phyloP scores from a whole-genome alignment of 1,140 invertebrate species.

The Drosophila parvula region DNA sequence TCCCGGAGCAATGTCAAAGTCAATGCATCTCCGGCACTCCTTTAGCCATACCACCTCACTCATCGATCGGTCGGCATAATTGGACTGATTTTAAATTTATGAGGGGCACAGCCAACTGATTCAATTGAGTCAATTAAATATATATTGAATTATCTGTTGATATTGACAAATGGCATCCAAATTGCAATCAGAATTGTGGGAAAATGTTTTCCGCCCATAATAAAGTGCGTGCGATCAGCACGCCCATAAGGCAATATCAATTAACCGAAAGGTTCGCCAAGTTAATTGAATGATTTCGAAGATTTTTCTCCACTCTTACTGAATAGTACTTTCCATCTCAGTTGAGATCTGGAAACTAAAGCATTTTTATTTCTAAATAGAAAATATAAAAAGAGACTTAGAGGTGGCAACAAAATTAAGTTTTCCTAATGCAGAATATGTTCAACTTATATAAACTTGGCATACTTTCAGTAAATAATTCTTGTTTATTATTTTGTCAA shows the following conservation, averaged over 20 bases:
- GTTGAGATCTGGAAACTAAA: neutral
- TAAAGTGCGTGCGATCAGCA: slow-evolving; percentile 52
- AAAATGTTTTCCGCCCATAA: slow-evolving; percentile 40
- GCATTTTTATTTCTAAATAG: neutral
- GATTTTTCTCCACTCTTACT: slow-evolving; percentile 4
- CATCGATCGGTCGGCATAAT: slow-evolving; percentile 58
- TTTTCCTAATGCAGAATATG: neutral
- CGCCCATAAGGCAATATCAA: slow-evolving; percentile 27
- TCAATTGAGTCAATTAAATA: slow-evolving; percentile 74
- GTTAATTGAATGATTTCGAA: slow-evolving; percentile 31
- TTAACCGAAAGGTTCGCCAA: slow-evolving; percentile 40
- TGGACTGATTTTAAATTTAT: slow-evolving; percentile 72
- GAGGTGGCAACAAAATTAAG: too few relatives aligned
- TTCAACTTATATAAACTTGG: neutral
- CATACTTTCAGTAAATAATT: too few relatives aligned
- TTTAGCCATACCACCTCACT: neutral
- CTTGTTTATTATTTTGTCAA: neutral
- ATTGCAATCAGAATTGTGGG: slow-evolving; percentile 67
- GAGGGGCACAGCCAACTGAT: slow-evolving; percentile 55
- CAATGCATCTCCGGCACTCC: slow-evolving; percentile 31
- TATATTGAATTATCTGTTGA: slow-evolving; percentile 78
- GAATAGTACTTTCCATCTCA: neutral
- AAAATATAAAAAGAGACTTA: neutral
- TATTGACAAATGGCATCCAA: slow-evolving; percentile 73
- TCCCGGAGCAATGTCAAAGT: slow-evolving; percentile 57